Percentiles rank a stretch among this genome's conserved stretches.
Conservation (phyloP, 2,113 vertebrate genomes). For the Vimba vimba region DNA sequence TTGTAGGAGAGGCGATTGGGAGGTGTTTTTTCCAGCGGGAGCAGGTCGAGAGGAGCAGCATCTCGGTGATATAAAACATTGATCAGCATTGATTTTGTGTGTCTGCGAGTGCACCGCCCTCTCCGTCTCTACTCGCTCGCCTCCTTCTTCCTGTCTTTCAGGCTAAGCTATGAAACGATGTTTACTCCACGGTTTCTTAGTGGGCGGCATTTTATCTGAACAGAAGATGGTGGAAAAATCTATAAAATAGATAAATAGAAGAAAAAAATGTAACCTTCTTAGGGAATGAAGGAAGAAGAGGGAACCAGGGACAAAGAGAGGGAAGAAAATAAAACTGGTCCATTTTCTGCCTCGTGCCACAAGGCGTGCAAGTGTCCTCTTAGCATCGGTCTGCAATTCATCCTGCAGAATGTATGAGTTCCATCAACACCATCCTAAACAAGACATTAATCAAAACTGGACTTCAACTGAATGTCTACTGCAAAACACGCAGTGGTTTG, state of each 20-base stretch:
- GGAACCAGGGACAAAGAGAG: slow-evolving; percentile 28
- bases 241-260: slow-evolving; percentile 55
- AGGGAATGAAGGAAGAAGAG: slow-evolving; percentile 18
- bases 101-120: slow-evolving; percentile 48
- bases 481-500: not conserved
- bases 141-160: slow-evolving; percentile 39
- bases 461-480: not conserved
- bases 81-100: slow-evolving; percentile 66
- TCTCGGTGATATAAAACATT: slow-evolving; percentile 64
- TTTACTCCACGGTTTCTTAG: slow-evolving; percentile 55
- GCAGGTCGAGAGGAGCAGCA: slow-evolving; percentile 50
- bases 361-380: slow-evolving; percentile 10
- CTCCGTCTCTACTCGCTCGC: slow-evolving; percentile 34
- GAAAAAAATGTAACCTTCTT: slow-evolving; percentile 37
- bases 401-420: not conserved
- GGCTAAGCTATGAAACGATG: slow-evolving; percentile 47
- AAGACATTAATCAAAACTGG: slow-evolving; percentile 22
- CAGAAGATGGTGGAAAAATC: slow-evolving; percentile 54
- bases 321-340: slow-evolving; percentile 37
- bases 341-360: slow-evolving; percentile 31
- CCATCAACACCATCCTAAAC: not conserved
- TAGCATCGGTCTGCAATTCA: not conserved
- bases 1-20: slow-evolving; percentile 55
- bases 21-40: slow-evolving; percentile 50
- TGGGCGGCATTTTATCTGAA: slow-evolving; percentile 58